Evolutionary conservation across 1,140 invertebrate genomes (phyloP).

Genomic region (Nilaparvata lugens): DNA sequence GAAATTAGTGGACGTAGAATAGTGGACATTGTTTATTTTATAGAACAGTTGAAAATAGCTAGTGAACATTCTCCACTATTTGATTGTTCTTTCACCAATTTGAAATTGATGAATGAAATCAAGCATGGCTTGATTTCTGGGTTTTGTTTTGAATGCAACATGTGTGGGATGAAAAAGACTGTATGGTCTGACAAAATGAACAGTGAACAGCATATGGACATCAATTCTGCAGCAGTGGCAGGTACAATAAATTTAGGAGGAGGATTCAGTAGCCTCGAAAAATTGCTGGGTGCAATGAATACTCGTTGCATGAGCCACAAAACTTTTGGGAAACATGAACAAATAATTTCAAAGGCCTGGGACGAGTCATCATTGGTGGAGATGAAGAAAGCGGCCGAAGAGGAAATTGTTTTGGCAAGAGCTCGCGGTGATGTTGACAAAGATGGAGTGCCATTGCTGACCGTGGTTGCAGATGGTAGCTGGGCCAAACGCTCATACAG

Average conservation of each 20-base stretch:
- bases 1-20: too few relatives aligned
- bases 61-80: too few relatives aligned
- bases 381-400: constrained; percentile 20
- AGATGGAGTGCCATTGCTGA: constrained; percentile 25
- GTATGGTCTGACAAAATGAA: too few relatives aligned
- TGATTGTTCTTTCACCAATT: too few relatives aligned
- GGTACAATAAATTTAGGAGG: neutral
- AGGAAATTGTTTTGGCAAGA: constrained; percentile 20
- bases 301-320: neutral
- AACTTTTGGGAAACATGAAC: neutral
- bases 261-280: neutral
- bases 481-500: constrained; percentile 30
- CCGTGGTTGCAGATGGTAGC: constrained; percentile 29
- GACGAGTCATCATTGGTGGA: constrained; percentile 10
- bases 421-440: constrained; percentile 15
- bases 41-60: too few relatives aligned
- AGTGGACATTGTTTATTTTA: too few relatives aligned
- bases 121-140: too few relatives aligned
- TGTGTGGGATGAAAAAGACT: too few relatives aligned
- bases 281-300: constrained; percentile 5
- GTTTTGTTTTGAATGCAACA: too few relatives aligned
- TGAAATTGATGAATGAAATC: too few relatives aligned
- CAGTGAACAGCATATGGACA: too few relatives aligned
- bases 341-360: constrained; percentile 8
- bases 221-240: too few relatives aligned